Conservation (phyloP, 2,888 invertebrate species). For the Heliconius ismenius region DNA sequence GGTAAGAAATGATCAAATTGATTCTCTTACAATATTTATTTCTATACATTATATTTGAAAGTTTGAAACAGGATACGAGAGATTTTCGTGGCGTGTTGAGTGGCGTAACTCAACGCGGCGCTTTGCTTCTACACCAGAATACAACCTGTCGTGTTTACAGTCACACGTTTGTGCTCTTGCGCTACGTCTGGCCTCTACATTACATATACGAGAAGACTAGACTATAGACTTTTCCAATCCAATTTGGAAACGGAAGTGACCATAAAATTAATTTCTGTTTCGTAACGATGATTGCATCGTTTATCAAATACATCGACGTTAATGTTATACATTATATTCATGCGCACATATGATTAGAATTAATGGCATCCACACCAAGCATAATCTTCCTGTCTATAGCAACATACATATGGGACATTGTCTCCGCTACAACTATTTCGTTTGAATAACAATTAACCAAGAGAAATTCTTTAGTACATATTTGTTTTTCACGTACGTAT, state of each 20-base stretch:
- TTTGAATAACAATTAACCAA: not conserved
- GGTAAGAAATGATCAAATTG: not conserved
- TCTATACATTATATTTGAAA: no score
- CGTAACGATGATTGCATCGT: conserved; percentile 19
- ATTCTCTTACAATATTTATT: no score
- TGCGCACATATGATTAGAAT: conserved; percentile 23
- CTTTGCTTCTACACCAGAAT: no score
- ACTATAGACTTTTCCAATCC: not conserved
- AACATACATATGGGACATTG: conserved; percentile 27
- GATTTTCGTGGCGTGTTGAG: not conserved
- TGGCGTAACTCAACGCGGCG: not conserved
- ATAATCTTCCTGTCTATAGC: conserved; percentile 27
- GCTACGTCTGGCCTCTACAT: not conserved
- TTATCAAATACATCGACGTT: conserved; percentile 32
- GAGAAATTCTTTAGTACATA: not conserved
- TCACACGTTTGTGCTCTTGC: not conserved
- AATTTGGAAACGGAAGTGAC: not conserved
- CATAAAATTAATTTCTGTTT: conserved; percentile 11
- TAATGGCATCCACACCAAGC: conserved; percentile 14
- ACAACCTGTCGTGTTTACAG: no score
- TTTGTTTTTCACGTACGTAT: not conserved
- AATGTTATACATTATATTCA: conserved; percentile 25
- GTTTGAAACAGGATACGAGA: no score
- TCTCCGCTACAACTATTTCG: not conserved
- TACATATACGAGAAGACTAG: not conserved